Evolutionary conservation across 2,797 vertebrate species (phyloP).

Genomic region (Odontamblyopus rebecca): DNA sequence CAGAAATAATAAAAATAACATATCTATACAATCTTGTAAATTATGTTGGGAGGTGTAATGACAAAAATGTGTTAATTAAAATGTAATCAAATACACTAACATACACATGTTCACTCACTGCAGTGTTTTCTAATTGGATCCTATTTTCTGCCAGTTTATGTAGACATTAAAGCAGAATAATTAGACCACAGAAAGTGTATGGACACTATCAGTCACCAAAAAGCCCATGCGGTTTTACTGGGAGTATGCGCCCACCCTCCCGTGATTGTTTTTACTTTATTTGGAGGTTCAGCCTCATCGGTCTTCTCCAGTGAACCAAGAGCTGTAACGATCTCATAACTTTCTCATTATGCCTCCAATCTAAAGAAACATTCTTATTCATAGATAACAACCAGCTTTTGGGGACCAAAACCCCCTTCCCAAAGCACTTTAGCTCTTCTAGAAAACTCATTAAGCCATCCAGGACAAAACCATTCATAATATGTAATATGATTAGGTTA

Average conservation of each 20-base stretch:
- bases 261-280: constrained; percentile 74
- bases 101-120: not conserved
- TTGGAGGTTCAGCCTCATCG: constrained; percentile 76
- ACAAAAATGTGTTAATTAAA: not conserved
- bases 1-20: not conserved
- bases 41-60: not conserved
- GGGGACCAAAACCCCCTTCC: constrained; percentile 53
- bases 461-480: not conserved
- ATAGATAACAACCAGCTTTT: constrained; percentile 49
- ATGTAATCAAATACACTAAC: too few relatives aligned
- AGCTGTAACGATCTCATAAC: constrained; percentile 71
- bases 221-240: constrained; percentile 46
- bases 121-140: not conserved
- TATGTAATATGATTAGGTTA: not conserved
- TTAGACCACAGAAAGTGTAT: constrained; percentile 51
- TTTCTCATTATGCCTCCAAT: constrained; percentile 77
- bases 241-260: constrained; percentile 19
- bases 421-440: constrained; percentile 30
- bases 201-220: constrained; percentile 71
- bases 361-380: constrained; percentile 47
- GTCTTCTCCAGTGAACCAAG: constrained; percentile 52
- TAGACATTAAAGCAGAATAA: constrained; percentile 34
- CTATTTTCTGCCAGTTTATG: too few relatives aligned
- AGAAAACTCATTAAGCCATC: constrained; percentile 49
- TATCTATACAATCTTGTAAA: not conserved